phyloP scores from a whole-genome alignment of 1,140 invertebrate species.

The silkworm (Bombyx mori) region DNA sequence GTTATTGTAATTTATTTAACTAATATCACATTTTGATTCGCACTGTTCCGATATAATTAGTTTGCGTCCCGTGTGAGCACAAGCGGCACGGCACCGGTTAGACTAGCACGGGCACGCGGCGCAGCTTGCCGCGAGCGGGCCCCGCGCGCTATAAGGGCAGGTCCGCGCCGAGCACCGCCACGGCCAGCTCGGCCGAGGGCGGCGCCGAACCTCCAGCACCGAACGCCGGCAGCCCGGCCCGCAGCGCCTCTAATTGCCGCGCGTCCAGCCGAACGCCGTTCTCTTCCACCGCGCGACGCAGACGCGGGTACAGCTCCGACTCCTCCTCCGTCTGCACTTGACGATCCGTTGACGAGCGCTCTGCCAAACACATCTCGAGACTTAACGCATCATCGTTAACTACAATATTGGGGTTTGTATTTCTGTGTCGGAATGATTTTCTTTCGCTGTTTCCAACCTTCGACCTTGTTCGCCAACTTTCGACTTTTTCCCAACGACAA shows the following conservation, averaged over 20 bases:
- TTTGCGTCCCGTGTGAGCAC: too few species aligned
- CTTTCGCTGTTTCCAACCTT: too few species aligned
- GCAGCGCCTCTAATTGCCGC: background rate
- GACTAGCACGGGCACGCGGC: constrained; percentile 29
- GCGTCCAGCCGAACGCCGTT: background rate
- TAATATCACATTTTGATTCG: background rate
- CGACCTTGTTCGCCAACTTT: background rate
- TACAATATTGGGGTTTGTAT: too few species aligned
- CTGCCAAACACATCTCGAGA: too few species aligned
- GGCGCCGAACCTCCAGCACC: background rate
- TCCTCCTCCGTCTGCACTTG: constrained; percentile 52
- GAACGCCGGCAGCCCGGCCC: background rate
- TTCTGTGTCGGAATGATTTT: too few species aligned
- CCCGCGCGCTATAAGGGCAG: constrained; percentile 25
- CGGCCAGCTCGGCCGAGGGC: constrained; percentile 1
- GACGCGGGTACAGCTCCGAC: constrained; percentile 12
- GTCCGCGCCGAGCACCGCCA: constrained; percentile 7
- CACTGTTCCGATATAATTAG: too few species aligned
- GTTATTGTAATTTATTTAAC: background rate
- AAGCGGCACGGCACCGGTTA: constrained; percentile 6
- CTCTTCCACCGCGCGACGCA: background rate
- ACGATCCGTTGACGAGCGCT: constrained; percentile 32
- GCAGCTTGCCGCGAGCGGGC: constrained; percentile 1
- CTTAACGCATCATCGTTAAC: too few species aligned
- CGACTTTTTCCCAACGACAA: too few species aligned